A percentile compares a stretch with the other conserved stretches of the same genome.
Conservation (phyloP, 2,888 invertebrate genomes). For the Calliopum simillimum region DNA sequence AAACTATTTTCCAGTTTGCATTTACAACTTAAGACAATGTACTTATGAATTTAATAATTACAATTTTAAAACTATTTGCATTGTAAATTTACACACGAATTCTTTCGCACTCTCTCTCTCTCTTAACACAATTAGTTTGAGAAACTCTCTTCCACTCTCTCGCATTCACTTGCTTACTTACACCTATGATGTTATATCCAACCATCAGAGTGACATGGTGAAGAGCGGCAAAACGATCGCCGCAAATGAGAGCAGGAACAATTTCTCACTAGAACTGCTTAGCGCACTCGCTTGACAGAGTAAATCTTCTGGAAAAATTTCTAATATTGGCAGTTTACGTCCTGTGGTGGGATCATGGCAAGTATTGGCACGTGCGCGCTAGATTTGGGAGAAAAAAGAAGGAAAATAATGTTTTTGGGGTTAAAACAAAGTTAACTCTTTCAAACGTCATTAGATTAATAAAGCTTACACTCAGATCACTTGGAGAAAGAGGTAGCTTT, state of each 20-base stretch:
- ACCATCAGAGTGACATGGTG: constrained; percentile 62
- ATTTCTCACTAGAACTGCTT: constrained; percentile 72
- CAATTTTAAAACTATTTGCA: not conserved
- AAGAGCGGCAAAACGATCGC: constrained; percentile 59
- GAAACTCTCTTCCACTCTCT: not conserved
- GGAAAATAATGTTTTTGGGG: constrained; percentile 24
- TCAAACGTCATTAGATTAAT: not conserved
- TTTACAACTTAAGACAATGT: constrained; percentile 6
- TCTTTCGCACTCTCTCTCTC: constrained; percentile 1
- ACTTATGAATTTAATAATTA: not conserved
- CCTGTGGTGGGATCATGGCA: constrained; percentile 77
- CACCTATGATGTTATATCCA: constrained; percentile 27
- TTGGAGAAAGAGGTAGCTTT: constrained; percentile 60
- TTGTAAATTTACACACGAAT: not conserved
- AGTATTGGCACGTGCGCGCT: constrained; percentile 75
- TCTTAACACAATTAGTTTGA: not conserved
- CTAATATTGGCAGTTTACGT: constrained; percentile 75
- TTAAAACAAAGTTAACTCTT: not conserved
- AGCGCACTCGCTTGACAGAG: constrained; percentile 89
- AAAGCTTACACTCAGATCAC: constrained; percentile 62
- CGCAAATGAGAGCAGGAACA: constrained; percentile 62
- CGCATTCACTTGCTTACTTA: not conserved
- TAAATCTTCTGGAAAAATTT: constrained; percentile 82
- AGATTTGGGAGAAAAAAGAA: constrained; percentile 31
- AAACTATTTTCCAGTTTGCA: constrained; percentile 1